phyloP scores from a whole-genome alignment of 2,797 vertebrate genomes.

The Prionace glauca region DNA sequence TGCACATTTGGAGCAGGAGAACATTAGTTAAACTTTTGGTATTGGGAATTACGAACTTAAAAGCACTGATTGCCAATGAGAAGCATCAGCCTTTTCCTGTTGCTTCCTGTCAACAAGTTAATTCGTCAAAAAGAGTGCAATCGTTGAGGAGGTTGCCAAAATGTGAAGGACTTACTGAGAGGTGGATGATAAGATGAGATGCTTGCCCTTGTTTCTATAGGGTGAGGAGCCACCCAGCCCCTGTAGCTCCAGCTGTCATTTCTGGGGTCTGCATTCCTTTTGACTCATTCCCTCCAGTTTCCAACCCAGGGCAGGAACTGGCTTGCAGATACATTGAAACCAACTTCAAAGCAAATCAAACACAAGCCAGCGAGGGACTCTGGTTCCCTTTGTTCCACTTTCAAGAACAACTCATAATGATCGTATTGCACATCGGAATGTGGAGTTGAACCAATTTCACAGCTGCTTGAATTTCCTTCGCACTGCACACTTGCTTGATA shows the following conservation, averaged over 20 bases:
- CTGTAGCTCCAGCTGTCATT: background rate
- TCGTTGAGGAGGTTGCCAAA: background rate
- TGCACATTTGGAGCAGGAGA: background rate
- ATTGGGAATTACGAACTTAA: background rate
- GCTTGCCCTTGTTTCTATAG: background rate
- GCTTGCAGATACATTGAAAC: background rate
- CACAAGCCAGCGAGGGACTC: conserved; percentile 11
- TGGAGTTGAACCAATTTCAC: conserved; percentile 29
- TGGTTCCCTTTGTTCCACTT: conserved; percentile 11
- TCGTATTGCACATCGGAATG: conserved; percentile 20
- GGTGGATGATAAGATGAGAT: background rate
- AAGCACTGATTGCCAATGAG: background rate
- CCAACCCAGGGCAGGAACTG: background rate
- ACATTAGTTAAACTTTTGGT: background rate
- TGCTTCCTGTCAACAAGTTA: conserved; percentile 13
- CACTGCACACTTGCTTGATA: background rate
- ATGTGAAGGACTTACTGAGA: background rate
- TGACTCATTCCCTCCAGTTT: background rate
- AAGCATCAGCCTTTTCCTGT: background rate
- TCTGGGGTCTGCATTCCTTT: background rate
- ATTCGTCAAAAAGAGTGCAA: background rate
- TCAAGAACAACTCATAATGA: conserved; percentile 22
- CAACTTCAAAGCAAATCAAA: conserved; percentile 8
- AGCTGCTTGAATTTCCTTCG: conserved; percentile 10
- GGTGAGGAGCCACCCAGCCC: background rate